Evolutionary conservation across 2,888 invertebrate genomes (phyloP), one percentile per base, ranked within the genome.

Genomic region (Macropis europaea): DNA sequence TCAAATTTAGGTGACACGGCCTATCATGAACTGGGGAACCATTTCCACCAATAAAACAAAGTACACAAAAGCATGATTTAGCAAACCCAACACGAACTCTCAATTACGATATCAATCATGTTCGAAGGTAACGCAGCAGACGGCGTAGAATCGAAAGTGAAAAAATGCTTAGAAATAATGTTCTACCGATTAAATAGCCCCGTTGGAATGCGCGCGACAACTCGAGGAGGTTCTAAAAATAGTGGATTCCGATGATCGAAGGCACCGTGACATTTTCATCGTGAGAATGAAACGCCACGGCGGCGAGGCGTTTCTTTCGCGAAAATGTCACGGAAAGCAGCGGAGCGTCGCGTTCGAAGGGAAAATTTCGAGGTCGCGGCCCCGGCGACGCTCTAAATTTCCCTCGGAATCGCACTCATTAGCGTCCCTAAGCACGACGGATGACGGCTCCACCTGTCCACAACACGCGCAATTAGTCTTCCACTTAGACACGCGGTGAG

Each of bases 401-500:
- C 47, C 71, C 34, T 38, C 61, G 69, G 54, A 24, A 13, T n/a
- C n/a, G 13, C 53, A 53, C 67, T 77, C 64, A 68, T 77, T 81
- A 77, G 70, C 59, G 72, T 72, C 62, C 36, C 47, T 36, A 48
- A 26, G 63, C 57, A 57, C 62, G 72, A 81, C 82, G 79, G 72
- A 72, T 75, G 82, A 81, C 82, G 76, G 76, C 79, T 77, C 81
- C 75, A 81, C 73, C 83, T 78, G 81, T 81, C 78, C 77, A 66
- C 68, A 75, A 66, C 48, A 47, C 56, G 68, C 62, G 83, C 83
- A 83, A 83, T 83, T 81, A 81, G 81, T 81, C 70, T 76, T 72
- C 78, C 83, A 76, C 82, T 83, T 77, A 69, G 73, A 73, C 71
- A 47, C 75, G 64, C 68, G 40, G 67, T 70, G 61, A 72, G 69